These are phyloP conservation scores for Drosophila affinis DNA, from an alignment of 2,888 invertebrate species.

Conservation along the genomic window DNA sequence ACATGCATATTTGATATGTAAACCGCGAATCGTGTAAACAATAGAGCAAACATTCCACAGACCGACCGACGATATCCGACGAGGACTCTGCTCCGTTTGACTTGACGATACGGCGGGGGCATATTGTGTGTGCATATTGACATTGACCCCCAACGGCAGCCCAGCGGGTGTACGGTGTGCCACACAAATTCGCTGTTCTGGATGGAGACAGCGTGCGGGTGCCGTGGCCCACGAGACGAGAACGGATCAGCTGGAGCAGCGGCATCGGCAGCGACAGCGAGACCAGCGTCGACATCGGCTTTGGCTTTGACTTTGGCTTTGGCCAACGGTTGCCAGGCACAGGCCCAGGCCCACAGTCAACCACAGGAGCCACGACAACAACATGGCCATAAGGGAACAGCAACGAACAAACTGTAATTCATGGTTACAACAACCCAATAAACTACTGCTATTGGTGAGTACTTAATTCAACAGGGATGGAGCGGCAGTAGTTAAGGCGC, in stretches of 20 bases:
- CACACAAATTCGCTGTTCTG: slow-evolving; percentile 51
- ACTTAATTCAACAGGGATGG: not conserved
- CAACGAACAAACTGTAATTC: slow-evolving; percentile 69
- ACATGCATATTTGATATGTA: slow-evolving; percentile 31
- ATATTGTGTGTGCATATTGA: slow-evolving; percentile 9
- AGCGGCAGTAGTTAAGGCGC: too few relatives aligned
- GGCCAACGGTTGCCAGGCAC: slow-evolving; percentile 40
- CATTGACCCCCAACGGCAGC: slow-evolving; percentile 10
- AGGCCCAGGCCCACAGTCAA: slow-evolving; percentile 44
- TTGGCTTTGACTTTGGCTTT: slow-evolving; percentile 24
- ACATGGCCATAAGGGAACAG: slow-evolving; percentile 63
- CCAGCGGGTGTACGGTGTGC: slow-evolving; percentile 6
- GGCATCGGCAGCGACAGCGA: slow-evolving; percentile 36
- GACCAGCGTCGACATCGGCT: slow-evolving; percentile 28
- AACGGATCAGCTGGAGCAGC: slow-evolving; percentile 38
- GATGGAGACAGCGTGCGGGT: slow-evolving; percentile 61
- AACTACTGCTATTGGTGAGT: slow-evolving; percentile 74
- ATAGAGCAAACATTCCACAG: slow-evolving; percentile 46
- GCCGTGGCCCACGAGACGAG: slow-evolving; percentile 45
- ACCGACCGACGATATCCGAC: slow-evolving; percentile 1
- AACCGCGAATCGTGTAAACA: slow-evolving; percentile 45
- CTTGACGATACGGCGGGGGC: slow-evolving; percentile 2
- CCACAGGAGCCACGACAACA: slow-evolving; percentile 45
- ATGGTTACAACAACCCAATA: slow-evolving; percentile 75
- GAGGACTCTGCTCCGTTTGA: not conserved